phyloP scores from a whole-genome alignment of 2,797 vertebrate species.

The Hafferia zeledoni region DNA sequence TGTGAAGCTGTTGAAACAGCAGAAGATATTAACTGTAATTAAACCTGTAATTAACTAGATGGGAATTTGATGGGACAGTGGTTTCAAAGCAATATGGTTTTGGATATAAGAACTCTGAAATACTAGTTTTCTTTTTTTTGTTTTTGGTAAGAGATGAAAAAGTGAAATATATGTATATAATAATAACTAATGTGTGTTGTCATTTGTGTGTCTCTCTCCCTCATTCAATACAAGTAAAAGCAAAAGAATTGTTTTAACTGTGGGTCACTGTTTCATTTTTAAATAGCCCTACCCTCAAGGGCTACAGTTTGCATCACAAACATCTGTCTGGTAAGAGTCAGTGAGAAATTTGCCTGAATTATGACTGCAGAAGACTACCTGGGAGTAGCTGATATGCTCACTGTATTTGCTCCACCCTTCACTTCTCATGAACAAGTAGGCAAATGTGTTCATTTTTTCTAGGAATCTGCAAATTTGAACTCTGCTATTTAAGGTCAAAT shows the following conservation, averaged over 20 bases:
- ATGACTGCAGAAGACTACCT: not conserved
- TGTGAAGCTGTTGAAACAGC: not conserved
- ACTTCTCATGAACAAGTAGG: not conserved
- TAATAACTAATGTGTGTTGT: not conserved
- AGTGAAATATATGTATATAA: not conserved
- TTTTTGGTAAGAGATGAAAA: not conserved
- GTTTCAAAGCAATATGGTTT: not conserved
- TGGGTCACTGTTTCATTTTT: not conserved
- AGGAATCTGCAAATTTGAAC: not conserved
- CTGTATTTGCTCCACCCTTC: not conserved
- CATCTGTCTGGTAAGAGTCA: not conserved
- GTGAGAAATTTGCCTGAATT: not conserved
- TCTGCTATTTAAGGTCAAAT: not conserved
- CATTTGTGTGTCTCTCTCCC: not conserved
- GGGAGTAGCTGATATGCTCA: not conserved
- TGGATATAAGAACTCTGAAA: not conserved
- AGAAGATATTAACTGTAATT: slow-evolving; percentile 13
- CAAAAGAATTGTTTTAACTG: not conserved
- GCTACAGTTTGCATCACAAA: not conserved
- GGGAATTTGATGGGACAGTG: not conserved
- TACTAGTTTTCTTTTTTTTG: not conserved
- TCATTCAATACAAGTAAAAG: not conserved
- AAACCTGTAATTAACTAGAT: slow-evolving; percentile 8
- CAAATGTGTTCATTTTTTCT: not conserved
- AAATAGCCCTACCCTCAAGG: not conserved